Evolutionary conservation across 2,888 invertebrate species (phyloP).

Genomic region (Tethea ocularis): DNA sequence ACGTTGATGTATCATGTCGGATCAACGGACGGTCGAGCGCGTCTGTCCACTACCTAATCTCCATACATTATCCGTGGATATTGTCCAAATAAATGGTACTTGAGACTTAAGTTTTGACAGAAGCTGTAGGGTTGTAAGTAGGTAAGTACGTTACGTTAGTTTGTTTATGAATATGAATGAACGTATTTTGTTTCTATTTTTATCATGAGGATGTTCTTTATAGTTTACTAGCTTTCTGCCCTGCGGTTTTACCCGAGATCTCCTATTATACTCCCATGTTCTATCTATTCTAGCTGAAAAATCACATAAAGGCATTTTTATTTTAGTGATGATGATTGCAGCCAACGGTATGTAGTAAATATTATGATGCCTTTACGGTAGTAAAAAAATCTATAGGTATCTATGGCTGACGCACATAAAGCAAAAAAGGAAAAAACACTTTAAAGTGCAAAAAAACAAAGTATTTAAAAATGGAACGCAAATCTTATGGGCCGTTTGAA

Average conservation of each 20-base stretch:
- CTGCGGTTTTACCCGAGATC: too few species aligned
- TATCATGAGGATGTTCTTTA: too few species aligned
- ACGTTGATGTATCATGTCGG: constrained; percentile 84
- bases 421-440: too few species aligned
- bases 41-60: constrained; percentile 82
- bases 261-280: too few species aligned
- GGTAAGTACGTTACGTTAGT: constrained; percentile 18
- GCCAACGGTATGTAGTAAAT: too few species aligned
- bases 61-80: constrained; percentile 80
- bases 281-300: too few species aligned
- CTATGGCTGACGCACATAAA: too few species aligned
- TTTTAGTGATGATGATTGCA: too few species aligned
- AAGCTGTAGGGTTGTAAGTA: constrained; percentile 36
- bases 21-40: constrained; percentile 71
- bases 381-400: too few species aligned
- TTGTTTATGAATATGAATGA: neutral
- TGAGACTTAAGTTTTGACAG: constrained; percentile 73
- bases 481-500: neutral
- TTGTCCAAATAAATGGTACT: constrained; percentile 81
- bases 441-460: neutral
- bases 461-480: neutral
- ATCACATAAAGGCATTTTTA: too few species aligned
- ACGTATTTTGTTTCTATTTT: neutral
- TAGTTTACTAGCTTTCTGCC: too few species aligned
- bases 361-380: too few species aligned